Conservation (phyloP, 2,113 vertebrate genomes). For the Brienomyrus longianalis region DNA sequence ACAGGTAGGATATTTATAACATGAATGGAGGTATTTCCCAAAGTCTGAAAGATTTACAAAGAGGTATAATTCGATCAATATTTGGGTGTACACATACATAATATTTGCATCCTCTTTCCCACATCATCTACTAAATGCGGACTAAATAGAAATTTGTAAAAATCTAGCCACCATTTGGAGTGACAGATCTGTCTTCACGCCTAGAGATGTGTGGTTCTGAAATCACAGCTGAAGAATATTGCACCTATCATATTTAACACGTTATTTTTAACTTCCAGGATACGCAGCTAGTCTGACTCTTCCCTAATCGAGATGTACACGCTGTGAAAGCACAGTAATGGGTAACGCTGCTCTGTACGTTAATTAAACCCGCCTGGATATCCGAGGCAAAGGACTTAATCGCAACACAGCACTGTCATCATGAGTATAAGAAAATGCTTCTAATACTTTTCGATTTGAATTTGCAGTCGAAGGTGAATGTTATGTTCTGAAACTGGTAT, state of each 20-base stretch:
- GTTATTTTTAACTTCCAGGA: constrained; percentile 31
- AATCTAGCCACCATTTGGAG: constrained; percentile 11
- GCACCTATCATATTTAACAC: constrained; percentile 31
- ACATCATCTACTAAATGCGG: not conserved
- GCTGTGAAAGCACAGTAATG: constrained; percentile 8
- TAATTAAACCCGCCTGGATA: constrained; percentile 19
- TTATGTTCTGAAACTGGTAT: not conserved
- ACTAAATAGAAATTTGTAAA: constrained; percentile 2
- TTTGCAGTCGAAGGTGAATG: not conserved
- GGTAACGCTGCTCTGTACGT: not conserved
- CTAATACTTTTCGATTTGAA: not conserved
- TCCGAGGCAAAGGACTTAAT: constrained; percentile 4
- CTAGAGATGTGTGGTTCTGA: not conserved
- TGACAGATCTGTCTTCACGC: constrained; percentile 16
- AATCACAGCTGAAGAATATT: constrained; percentile 26
- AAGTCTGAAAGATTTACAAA: not conserved
- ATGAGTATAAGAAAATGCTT: not conserved
- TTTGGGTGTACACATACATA: not conserved
- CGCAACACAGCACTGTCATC: not conserved
- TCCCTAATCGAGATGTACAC: not conserved
- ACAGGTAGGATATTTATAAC: not conserved
- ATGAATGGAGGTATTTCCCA: not conserved
- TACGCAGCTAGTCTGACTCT: not conserved
- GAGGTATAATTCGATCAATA: not conserved
- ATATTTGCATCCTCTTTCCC: not conserved